Evolutionary conservation across 2,888 invertebrate genomes (phyloP), one percentile per base, ranked within the genome.

Genomic region (Griposia aprilina): DNA sequence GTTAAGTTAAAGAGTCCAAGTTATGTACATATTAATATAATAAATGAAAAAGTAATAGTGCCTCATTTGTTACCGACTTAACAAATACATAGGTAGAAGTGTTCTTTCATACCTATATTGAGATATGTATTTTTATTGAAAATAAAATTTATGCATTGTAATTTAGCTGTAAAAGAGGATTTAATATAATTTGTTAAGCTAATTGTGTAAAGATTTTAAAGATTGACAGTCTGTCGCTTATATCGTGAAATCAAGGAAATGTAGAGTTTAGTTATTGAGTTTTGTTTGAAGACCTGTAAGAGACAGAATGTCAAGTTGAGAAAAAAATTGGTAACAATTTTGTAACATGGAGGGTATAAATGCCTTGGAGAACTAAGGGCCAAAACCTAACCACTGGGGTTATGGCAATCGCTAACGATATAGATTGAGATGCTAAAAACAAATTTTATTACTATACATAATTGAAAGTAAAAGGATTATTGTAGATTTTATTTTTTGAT

Each of bases 401-500:
- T 89, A 86, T 48, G 86, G 85, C 85, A 78, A 84, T 85, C 85
- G 89, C 85, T 89, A 84, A 82, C 77, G 68, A 82, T 82, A 82
- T 82, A 91, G 88, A 90, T 90, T 90, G 91, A 92, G 93, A 94
- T 92, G 94, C 93, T 94, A 94, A 94, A 84, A 95, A 94, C 93
- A 95, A 94, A 93, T 93, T 94, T 88, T 94, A 94, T 93, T 92
- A 94, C 92, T 95, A 96, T 95, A 96, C 92, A 93, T 93, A 94
- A 85, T 91, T 94, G 93, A 94, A 93, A 94, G 93, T 93, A 92
- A 94, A 94, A 95, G 93, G 93, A 94, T 93, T 95, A 95, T 94
- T 96, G 96, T 96, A 96, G 96, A 96, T 94, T 96, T 97, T 97
- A 97, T 97, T 97, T 97, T 97, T 97, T 95, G 96, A 97, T 96